Evolutionary conservation across 2,888 invertebrate genomes (phyloP).

Genomic region (Bombylius discolor): DNA sequence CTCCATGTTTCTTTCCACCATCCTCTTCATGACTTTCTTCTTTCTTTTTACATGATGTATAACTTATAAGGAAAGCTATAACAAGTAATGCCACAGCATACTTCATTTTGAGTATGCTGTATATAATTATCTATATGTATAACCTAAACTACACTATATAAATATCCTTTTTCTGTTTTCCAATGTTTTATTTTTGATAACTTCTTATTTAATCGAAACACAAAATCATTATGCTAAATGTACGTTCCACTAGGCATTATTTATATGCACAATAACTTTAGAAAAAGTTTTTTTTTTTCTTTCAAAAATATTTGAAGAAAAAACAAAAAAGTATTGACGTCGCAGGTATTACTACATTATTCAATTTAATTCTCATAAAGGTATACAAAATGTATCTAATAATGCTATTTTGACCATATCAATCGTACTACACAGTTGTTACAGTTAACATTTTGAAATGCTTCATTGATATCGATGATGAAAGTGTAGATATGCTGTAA

Average conservation of each 20-base stretch:
- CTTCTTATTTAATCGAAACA: neutral
- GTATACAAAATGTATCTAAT: too few relatives aligned
- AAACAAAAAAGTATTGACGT: too few relatives aligned
- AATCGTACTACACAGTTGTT: neutral
- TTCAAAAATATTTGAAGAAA: neutral
- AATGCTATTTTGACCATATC: too few relatives aligned
- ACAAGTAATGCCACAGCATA: slow-evolving; percentile 20
- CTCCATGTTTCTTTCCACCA: slow-evolving; percentile 27
- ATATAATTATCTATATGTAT: too few relatives aligned
- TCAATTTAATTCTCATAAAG: too few relatives aligned
- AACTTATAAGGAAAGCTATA: slow-evolving; percentile 23
- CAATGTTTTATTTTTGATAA: neutral
- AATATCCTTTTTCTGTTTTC: too few relatives aligned
- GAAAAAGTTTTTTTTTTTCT: neutral
- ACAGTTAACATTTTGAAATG: slow-evolving; percentile 2
- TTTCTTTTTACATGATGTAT: slow-evolving; percentile 25
- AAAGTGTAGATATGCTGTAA: slow-evolving; percentile 2
- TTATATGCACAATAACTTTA: slow-evolving; percentile 4
- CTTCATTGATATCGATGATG: slow-evolving; percentile 9
- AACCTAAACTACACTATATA: too few relatives aligned
- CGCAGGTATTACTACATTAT: too few relatives aligned
- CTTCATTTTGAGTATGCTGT: slow-evolving; percentile 1
- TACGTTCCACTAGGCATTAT: neutral
- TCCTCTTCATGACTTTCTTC: slow-evolving; percentile 32
- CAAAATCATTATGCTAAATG: neutral